Base-by-base conservation (phyloP, 1,140 invertebrate genomes). In the Riptortus pedestris region DNA sequence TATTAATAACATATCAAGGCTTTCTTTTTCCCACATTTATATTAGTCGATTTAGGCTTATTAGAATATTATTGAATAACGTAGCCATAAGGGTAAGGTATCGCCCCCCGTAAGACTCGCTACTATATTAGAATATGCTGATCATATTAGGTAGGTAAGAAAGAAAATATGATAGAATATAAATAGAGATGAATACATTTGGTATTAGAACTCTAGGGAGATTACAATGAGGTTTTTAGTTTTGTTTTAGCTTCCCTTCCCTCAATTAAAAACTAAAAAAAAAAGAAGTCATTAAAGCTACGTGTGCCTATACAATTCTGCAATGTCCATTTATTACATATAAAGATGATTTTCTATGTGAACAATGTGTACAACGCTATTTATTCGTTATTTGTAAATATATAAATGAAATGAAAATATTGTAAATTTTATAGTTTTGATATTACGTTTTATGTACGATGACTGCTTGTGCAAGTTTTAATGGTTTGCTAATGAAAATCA, bases 401-500 rank as follows among this genome's bases (percentile, higher is more conserved):
- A 55, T 55, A 55, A 24, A 55, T 55, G 51, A 24, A 55, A 55
- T 55, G 22, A 55, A 55, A 24, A 55, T 24, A 55, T 55, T 55
- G 51, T 55, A 55, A 55, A 55, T 22, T 55, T 55, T 55, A 55
- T 55, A 55, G 51, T 55, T 55, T 55, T 55, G 51, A 55, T 55
- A 55, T 55, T 55, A 55, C 51, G 45, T 55, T 55, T 55, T 55
- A 24, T 55, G 51, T 55, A 55, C 18, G 51, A 24, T 24, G 51
- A 55, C 51, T 55, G 51, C 51, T 55, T 55, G 51, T 55, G 51
- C 51, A 55, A 47, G 45, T 47, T 26, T 55, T 55, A 14, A 55
- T 55, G 51, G 51, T 55, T 55, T 55, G 51, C 51, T 24, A 55
- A 7, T 47, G 45, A 47, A 47, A 2, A 45, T 47, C 22, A 47